Evolutionary conservation across 2,797 vertebrate genomes (phyloP).

Genomic region (Hozukius guyotensis): DNA sequence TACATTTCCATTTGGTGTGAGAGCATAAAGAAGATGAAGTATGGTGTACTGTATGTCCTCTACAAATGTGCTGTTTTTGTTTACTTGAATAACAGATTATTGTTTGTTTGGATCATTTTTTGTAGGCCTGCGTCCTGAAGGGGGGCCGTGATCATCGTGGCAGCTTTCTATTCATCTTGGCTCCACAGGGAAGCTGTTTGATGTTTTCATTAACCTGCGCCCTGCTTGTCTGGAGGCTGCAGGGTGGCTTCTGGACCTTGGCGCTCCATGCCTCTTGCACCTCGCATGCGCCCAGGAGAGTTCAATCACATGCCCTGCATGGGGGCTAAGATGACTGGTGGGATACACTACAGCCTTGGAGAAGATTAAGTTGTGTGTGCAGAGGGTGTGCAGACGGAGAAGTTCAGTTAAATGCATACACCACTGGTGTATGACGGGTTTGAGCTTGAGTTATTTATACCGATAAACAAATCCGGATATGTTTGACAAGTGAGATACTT

Average conservation of each 20-base stretch:
- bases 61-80: constrained; percentile 38
- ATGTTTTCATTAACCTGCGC: constrained; percentile 81
- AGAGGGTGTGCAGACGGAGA: constrained; percentile 22
- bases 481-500: constrained; percentile 12
- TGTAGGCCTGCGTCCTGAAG: constrained; percentile 17
- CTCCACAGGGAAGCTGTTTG: constrained; percentile 61
- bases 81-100: constrained; percentile 35
- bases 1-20: constrained; percentile 21
- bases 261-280: constrained; percentile 46
- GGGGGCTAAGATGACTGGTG: constrained; percentile 47
- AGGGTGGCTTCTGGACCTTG: constrained; percentile 56
- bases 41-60: constrained; percentile 11
- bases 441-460: constrained; percentile 28
- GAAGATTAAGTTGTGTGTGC: constrained; percentile 65
- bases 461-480: constrained; percentile 27
- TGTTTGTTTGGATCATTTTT: constrained; percentile 56
- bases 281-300: constrained; percentile 57
- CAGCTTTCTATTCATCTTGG: constrained; percentile 54
- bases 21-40: constrained; percentile 15
- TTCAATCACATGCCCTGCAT: constrained; percentile 75
- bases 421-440: constrained; percentile 24
- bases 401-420: constrained; percentile 31
- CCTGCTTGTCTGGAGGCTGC: constrained; percentile 58
- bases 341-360: constrained; percentile 47
- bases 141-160: constrained; percentile 38